A percentile compares a stretch with the other conserved stretches of the same genome.
Conservation (phyloP, 2,797 vertebrate genomes). For the Hippopotamyrus pictus region DNA sequence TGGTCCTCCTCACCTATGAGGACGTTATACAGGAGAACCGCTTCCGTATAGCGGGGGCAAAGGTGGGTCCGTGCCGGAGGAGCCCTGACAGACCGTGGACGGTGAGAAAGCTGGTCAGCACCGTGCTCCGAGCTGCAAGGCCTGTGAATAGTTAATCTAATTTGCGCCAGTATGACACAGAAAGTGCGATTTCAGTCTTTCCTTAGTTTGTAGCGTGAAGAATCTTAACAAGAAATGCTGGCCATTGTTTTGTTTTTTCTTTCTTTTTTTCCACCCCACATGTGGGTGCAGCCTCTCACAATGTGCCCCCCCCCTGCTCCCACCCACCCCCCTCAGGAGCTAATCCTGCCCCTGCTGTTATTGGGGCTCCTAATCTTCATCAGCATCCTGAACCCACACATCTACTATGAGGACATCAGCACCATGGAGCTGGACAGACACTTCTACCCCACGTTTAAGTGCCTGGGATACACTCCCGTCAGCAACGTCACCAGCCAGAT, state of each 20-base stretch:
- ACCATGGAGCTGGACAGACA: conserved; percentile 55
- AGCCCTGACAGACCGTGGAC: neutral
- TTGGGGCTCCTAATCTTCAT: conserved; percentile 65
- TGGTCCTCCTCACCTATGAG: neutral
- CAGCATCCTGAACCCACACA: conserved; percentile 63
- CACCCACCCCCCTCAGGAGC: conserved; percentile 45
- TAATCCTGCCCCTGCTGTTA: conserved; percentile 64
- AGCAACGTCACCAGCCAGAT: conserved; percentile 69
- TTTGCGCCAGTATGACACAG: neutral
- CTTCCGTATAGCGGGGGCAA: neutral
- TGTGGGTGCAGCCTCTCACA: neutral
- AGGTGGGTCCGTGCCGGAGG: neutral
- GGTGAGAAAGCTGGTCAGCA: neutral
- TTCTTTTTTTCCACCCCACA: neutral
- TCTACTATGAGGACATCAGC: conserved; percentile 59
- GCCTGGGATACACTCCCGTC: conserved; percentile 79
- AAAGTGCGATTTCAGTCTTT: neutral
- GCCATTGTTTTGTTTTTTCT: neutral
- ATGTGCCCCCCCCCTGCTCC: neutral
- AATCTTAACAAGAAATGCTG: neutral
- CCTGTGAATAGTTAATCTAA: neutral
- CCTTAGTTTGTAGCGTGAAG: neutral
- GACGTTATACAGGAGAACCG: neutral
- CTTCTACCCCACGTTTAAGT: conserved; percentile 41
- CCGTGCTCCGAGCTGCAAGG: neutral